A percentile compares a stretch with the other conserved stretches of the same genome.
Evolutionary conservation across 2,888 invertebrate genomes (phyloP).

Genomic region (Melanophora roralis): DNA sequence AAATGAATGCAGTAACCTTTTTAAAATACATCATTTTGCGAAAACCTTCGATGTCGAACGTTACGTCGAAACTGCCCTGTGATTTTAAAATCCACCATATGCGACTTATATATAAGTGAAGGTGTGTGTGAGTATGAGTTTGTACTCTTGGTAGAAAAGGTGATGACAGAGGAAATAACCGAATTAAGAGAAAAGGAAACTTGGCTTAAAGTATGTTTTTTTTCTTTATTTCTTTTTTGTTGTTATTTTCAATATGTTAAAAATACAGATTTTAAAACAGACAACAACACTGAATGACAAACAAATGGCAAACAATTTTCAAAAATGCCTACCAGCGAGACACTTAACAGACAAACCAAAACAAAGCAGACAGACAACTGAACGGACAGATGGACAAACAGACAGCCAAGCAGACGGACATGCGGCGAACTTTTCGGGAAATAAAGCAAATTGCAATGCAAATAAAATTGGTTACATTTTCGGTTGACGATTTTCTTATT

Average conservation of each 20-base stretch:
- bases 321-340: constrained; percentile 58
- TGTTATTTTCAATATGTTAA: constrained; percentile 32
- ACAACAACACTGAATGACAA: constrained; percentile 47
- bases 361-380: not conserved
- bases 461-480: constrained; percentile 49
- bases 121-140: too few relatives aligned
- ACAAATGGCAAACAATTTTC: constrained; percentile 56
- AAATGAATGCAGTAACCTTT: too few relatives aligned
- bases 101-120: too few relatives aligned
- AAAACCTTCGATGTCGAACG: too few relatives aligned
- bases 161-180: constrained; percentile 61
- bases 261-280: constrained; percentile 26
- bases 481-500: constrained; percentile 21
- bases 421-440: constrained; percentile 31
- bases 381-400: not conserved
- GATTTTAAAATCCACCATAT: too few relatives aligned
- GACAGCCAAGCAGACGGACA: constrained; percentile 18
- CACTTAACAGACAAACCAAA: constrained; percentile 44
- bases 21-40: too few relatives aligned
- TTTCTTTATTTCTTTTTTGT: not conserved
- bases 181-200: constrained; percentile 60
- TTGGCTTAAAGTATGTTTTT: constrained; percentile 46
- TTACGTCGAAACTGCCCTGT: too few relatives aligned
- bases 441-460: constrained; percentile 49
- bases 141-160: constrained; percentile 11